A percentile compares a stretch with the other conserved stretches of the same genome.
phyloP scores from a whole-genome alignment of 2,888 invertebrate species.

The Aphidoletes aphidimyza region DNA sequence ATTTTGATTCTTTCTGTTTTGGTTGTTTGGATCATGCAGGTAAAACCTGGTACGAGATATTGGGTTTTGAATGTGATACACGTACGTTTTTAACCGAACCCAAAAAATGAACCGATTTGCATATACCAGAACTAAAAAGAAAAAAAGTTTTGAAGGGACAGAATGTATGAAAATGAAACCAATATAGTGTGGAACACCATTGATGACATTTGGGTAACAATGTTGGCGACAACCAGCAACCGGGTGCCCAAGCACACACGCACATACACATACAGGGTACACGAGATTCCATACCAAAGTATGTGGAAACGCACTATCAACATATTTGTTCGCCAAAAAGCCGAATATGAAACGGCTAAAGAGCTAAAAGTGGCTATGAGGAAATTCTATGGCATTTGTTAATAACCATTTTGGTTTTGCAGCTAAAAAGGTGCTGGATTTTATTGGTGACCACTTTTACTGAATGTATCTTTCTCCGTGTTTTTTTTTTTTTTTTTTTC shows the following conservation, averaged over 20 bases:
- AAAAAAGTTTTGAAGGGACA: too few species aligned
- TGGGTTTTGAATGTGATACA: background rate
- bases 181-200: too few species aligned
- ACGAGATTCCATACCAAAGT: background rate
- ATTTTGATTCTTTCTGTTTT: slow-evolving; percentile 1
- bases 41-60: background rate
- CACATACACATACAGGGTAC: too few species aligned
- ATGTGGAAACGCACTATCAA: background rate
- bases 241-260: too few species aligned
- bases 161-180: too few species aligned
- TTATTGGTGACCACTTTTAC: slow-evolving; percentile 15
- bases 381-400: slow-evolving; percentile 29
- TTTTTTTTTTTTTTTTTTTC: background rate
- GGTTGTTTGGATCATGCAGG: background rate
- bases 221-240: too few species aligned
- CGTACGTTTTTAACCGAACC: too few species aligned
- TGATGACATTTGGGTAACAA: too few species aligned
- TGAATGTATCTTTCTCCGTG: background rate
- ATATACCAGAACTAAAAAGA: too few species aligned
- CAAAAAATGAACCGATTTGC: too few species aligned
- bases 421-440: background rate
- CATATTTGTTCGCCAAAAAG: too few species aligned
- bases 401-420: slow-evolving; percentile 8
- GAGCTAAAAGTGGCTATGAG: background rate
- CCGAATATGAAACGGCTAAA: background rate